Base-by-base conservation (phyloP, 1,140 invertebrate genomes). In the Euura lappo region DNA sequence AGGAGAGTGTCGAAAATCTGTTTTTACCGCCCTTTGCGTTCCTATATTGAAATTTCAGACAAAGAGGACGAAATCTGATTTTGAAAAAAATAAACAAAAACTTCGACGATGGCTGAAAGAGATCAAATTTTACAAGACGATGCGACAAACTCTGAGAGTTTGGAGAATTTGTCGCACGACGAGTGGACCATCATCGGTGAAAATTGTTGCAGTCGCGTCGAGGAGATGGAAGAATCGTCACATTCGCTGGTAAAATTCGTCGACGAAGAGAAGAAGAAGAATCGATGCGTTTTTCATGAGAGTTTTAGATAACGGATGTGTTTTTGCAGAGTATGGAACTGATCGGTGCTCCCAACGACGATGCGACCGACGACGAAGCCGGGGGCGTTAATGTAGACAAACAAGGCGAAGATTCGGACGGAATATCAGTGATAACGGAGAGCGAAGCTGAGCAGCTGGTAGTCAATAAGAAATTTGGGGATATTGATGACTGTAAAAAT, bases 361-460 rank as follows among this genome's bases (percentile, higher is more conserved):
- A 68, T 68, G 66, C 13, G 8, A 42, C 10, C 8, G 66, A 68
- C 42, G 28, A 28, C 28, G 66, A 68, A 11, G 42, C 13, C 7
- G 42, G 13, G 10, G 28, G 44, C 44, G 66, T 13, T 68, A 42
- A 28, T 68, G 60, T 13, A 13, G 69, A 70, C 28, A 47, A 44
- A 47, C 6, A 6, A 44, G 45, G 4, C 28, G 69, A 70, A 44
- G 69, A 70, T 46, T 70, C 69, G 11, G 69, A 70, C 11, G 69
- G 45, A 8, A 47, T 70, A 70, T 70, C 69, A 10, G 45, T 70
- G 8, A 70, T 70, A 44, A 70, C 69, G 11, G 69, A 70, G 11
- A 11, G 66, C 10, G 69, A 70, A 5, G 0, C 6, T 45, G 46
- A 70, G 8, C 44, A 70, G 13, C 10, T 70, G 11, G 28, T 70